Evolutionary conservation across 2,888 invertebrate genomes (phyloP), one percentile per base, ranked within the genome.

Genomic region (Hirtodrosophila confusa): DNA sequence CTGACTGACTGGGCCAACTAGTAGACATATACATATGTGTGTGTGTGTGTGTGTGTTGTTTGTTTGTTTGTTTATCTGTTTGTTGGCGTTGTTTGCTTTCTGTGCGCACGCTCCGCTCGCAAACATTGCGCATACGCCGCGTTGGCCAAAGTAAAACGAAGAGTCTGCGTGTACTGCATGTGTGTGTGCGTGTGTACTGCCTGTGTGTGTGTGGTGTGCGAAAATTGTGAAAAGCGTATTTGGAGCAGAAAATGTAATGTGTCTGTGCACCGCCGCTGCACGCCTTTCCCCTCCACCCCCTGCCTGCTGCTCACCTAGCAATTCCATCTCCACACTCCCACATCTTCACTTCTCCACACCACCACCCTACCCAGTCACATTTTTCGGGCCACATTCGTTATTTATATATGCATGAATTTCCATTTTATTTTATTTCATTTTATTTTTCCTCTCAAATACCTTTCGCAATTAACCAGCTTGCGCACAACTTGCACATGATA

Each of bases 161-260:
- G 75, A 85, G 66, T 68, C 65, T 62, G 61, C 72, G 64, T 69
- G 60, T 61, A 54, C 53, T 55, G 39, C 43, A 57, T 65, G 53
- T 57, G 55, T 55, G 61, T 63, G 64, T 48, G 36, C n/a, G 12
- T 54, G 33, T 23, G 40, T 50, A 48, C 48, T 23, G 12, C 44
- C 27, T 23, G 40, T 50, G 50, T 51, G 43, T 57, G 35, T 58
- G 45, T 50, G 41, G 49, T 78, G 66, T 74, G 72, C 69, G 50
- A 57, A 82, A 86, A 80, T 86, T 80, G 85, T 86, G 87, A 84
- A 86, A 86, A 83, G 78, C 83, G 83, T 83, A 86, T 86, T 76
- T 83, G 74, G 83, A 86, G 83, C 83, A 86, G 78, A 83, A 83
- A 83, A 83, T 86, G 69, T 78, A 80, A 86, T 82, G 80, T 83